Base-by-base conservation (phyloP, 1,140 invertebrate species). In the Kradibia gibbosae region DNA sequence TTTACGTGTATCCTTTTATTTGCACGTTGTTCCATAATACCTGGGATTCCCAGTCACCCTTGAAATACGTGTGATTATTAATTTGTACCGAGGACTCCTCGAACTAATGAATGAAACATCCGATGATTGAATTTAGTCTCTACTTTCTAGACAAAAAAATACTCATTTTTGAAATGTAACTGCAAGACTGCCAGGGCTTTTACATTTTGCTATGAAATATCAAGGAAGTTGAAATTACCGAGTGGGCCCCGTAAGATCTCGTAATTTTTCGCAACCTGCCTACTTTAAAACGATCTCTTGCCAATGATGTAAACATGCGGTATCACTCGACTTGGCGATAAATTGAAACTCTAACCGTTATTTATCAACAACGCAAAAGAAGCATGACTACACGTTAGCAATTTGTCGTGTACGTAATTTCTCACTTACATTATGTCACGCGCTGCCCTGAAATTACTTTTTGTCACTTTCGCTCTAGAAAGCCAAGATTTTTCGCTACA, bases 321-420 rank as follows among this genome's bases (percentile, higher is more conserved):
- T 25, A 22, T n/a, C 28, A 31, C 74, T 76, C 57, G 53, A 60
- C 57, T 45, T 60, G 0, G 17, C 55, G 74, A 60, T 25, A 62
- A 25, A 62, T 76, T 62, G 36, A 76, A 60, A 48, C 74, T 22
- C 57, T 62, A 45, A 11, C 22, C 25, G 74, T 57, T 76, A 76
- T 48, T 45, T 76, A 45, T 45, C 39, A 76, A 22, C 53, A 53
- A 75, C 34, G 73, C 22, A 22, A 75, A 75, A 75, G 25, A 34
- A 57, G 25, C 34, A 10, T 60, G n/a, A 34, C 53, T n/a, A 53
- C 73, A 60, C 53, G 53, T 60, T 75, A 28, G 42, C 62, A 50
- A 67, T 78, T 78, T 67, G 60, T 67, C 75, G 39, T 67, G 48
- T 4, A 48, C 36, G 75, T 36, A 48, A 78, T 78, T 78, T 67